Base-by-base conservation (phyloP, 2,888 invertebrate genomes). In the Apamea sordens region DNA sequence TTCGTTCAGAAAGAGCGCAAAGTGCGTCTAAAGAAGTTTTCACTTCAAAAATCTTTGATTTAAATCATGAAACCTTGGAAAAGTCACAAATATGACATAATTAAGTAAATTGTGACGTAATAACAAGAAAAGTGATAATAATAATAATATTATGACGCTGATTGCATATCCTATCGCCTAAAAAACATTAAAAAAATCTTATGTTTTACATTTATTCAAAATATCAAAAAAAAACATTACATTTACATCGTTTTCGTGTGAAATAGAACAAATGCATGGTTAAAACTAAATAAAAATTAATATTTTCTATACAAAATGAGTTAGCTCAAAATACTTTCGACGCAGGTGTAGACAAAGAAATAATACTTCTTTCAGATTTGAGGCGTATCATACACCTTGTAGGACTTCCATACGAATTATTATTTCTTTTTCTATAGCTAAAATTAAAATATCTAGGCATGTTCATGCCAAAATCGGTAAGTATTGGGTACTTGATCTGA, bases 241-340 rank as follows among this genome's bases (percentile, higher is more conserved):
- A 90, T 88, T 88, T 90, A 90, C 86, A 90, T 86, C 76, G 24
- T 72, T 80, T 85, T 76, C 70, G 82, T 84, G 88, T 89, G 85
- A 90, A 84, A 86, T 82, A 87, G 81, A 84, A 92, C 92, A 90
- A 92, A 90, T 93, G 92, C 92, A 83, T 79, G 74, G 77, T 87
- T 89, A 89, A 83, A 89, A 92, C 89, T 91, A 92, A 91, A 93
- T 92, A 88, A 92, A 83, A 84, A 88, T 77, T 81, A 75, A 82
- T 84, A 83, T 77, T 73, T 67, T 88, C 72, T 89, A 87, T 89
- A 88, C 89, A 80, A 81, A 78, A 71, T 77, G 78, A 82, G 83
- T 87, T 83, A 65, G 61, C 61, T 80, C 47, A 73, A 63, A 74
- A 56, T 82, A 74, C 68, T 73, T 73, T 67, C 59, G 28, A 47